Percentiles rank a stretch among this genome's conserved stretches.
Evolutionary conservation across 92 coral and sea anemone species (phyloP).

Genomic region (Porites lobata): DNA sequence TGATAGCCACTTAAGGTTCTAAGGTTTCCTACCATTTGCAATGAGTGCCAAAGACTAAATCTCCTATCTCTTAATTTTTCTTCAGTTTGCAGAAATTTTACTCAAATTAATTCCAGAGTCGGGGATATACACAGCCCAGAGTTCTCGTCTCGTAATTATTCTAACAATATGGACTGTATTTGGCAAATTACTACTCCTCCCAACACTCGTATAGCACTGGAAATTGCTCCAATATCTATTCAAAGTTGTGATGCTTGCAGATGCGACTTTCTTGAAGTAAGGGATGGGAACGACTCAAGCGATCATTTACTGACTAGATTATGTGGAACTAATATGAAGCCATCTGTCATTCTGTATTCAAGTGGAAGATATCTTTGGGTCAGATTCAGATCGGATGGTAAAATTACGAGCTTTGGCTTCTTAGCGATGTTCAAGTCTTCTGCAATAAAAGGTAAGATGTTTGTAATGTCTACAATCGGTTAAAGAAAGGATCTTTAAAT

Average conservation of each 20-base stretch:
- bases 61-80: not conserved
- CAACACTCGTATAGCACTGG: constrained; percentile 49
- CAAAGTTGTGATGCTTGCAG: constrained; percentile 72
- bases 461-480: no score
- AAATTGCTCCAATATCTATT: constrained; percentile 37
- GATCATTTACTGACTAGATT: constrained; percentile 60
- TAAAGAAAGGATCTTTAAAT: not conserved
- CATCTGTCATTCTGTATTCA: constrained; percentile 62
- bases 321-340: constrained; percentile 51
- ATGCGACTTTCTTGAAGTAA: constrained; percentile 78
- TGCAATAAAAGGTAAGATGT: constrained; percentile 6
- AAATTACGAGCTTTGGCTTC: constrained; percentile 58
- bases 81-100: constrained; percentile 66
- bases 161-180: constrained; percentile 50
- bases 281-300: constrained; percentile 67
- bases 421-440: constrained; percentile 56
- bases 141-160: constrained; percentile 40
- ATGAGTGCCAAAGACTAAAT: not conserved
- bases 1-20: no score
- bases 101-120: constrained; percentile 11
- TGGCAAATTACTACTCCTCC: constrained; percentile 65
- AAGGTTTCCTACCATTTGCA: no score
- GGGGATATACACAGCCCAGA: constrained; percentile 64
- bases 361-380: constrained; percentile 75
- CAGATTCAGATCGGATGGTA: constrained; percentile 66